Evolutionary conservation across 2,113 vertebrate genomes (phyloP), one percentile per base, ranked within the genome.

Genomic region (Phoenicopterus ruber): DNA sequence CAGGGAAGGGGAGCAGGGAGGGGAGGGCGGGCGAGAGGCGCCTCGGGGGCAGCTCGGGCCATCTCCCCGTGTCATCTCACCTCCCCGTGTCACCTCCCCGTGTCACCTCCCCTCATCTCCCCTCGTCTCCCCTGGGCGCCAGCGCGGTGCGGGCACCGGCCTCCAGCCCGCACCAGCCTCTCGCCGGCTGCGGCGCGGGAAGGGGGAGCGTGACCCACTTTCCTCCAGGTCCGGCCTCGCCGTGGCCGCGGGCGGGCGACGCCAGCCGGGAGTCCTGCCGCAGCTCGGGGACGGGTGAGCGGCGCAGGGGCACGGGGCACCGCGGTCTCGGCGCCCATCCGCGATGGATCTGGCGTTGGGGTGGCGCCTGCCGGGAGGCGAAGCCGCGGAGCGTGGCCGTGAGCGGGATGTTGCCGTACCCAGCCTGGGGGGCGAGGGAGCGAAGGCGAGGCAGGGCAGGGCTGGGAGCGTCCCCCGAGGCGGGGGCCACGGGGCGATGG

Each of bases 161-260:
- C 73, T 70, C 79, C 36, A 28, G 16, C 82, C 49, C 82, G 2
- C 8, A 4, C 52, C 86, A 42, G 24, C 46, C 69, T 59, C 36
- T 46, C 42, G 7, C 25, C 6, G 26, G 82, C 82, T n/a, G 91
- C 71, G 10, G 88, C 55, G 77, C 13, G 66, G 90, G 28, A 66
- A 71, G 42, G 61, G 81, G 71, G 44, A 96, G 61, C 17, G 74
- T 95, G 96, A 96, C 96, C 96, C 96, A 96, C 91, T 96, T 96
- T 94, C 86, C 89, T 71, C 31, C 86, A 3, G 83, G 36, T 94
- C 92, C 46, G 54, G 95, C 89, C 88, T 40, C 22, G 55, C 91
- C 14, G 58, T 69, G 88, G 21, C 82, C 63, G 11, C 49, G 22
- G 88, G 73, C 55, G 2, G 74, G 55, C n/a, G 65, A 61, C 1